A percentile compares a stretch with the other conserved stretches of the same genome.
Conservation (phyloP, 2,888 invertebrate genomes). For the Amphimallon solstitiale region DNA sequence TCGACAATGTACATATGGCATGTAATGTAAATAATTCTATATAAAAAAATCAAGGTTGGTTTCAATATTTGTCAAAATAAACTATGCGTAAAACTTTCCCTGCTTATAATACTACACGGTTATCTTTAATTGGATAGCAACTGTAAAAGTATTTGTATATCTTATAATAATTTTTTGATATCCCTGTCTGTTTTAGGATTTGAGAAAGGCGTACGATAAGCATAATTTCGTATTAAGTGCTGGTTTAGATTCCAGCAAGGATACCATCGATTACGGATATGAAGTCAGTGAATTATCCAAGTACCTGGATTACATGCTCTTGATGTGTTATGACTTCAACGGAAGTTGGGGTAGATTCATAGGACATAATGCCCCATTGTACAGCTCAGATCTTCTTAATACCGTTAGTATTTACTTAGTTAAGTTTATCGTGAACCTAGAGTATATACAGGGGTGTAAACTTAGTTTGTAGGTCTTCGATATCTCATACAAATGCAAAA, state of each 20-base stretch:
- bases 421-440: too few relatives aligned
- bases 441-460: too few relatives aligned
- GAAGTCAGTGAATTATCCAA: constrained; percentile 77
- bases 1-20: too few relatives aligned
- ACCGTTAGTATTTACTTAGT: constrained; percentile 76
- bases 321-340: constrained; percentile 92
- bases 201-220: constrained; percentile 76
- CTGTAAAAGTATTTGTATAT: too few relatives aligned
- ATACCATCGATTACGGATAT: constrained; percentile 80
- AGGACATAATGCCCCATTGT: constrained; percentile 82
- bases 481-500: too few relatives aligned
- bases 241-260: constrained; percentile 81
- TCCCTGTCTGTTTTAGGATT: constrained; percentile 66
- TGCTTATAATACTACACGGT: too few relatives aligned
- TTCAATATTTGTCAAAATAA: too few relatives aligned
- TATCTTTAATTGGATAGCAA: too few relatives aligned
- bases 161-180: constrained; percentile 7
- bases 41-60: too few relatives aligned
- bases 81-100: too few relatives aligned
- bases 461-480: too few relatives aligned
- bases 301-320: constrained; percentile 78
- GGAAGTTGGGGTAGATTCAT: constrained; percentile 83
- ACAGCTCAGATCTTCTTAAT: constrained; percentile 70
- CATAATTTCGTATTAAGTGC: constrained; percentile 79
- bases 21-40: too few relatives aligned